Evolutionary conservation across 1,140 invertebrate species (phyloP).

Genomic region (Drosophila pallidifrons): DNA sequence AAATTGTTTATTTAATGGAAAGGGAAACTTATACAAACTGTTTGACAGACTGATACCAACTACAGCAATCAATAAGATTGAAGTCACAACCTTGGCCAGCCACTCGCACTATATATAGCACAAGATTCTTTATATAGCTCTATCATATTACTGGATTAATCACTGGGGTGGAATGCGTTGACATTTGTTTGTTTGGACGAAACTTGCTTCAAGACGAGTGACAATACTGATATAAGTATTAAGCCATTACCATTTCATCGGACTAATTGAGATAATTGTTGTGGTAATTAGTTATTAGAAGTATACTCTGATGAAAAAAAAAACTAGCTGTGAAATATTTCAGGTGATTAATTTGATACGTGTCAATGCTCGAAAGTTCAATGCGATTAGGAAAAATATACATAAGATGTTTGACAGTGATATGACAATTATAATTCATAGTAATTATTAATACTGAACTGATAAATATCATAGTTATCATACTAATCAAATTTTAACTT

Average conservation of each 20-base stretch:
- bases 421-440: no score
- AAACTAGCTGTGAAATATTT: no score
- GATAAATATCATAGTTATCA: no score
- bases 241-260: not conserved
- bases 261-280: not conserved
- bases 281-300: not conserved
- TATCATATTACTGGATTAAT: conserved; percentile 2
- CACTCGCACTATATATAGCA: conserved; percentile 11
- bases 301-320: no score
- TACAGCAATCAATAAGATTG: conserved; percentile 61
- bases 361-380: no score
- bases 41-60: conserved; percentile 35
- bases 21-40: conserved; percentile 2
- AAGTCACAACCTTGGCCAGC: conserved; percentile 45
- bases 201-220: not conserved
- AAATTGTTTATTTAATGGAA: conserved; percentile 60
- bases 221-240: not conserved
- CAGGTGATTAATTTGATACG: no score
- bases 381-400: no score
- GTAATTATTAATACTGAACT: no score
- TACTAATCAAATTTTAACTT: no score
- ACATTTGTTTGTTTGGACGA: conserved; percentile 12
- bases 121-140: conserved; percentile 15
- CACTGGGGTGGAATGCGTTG: not conserved
- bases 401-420: no score